phyloP scores from a whole-genome alignment of 2,797 vertebrate genomes.

The Schizothorax lantsangensis region DNA sequence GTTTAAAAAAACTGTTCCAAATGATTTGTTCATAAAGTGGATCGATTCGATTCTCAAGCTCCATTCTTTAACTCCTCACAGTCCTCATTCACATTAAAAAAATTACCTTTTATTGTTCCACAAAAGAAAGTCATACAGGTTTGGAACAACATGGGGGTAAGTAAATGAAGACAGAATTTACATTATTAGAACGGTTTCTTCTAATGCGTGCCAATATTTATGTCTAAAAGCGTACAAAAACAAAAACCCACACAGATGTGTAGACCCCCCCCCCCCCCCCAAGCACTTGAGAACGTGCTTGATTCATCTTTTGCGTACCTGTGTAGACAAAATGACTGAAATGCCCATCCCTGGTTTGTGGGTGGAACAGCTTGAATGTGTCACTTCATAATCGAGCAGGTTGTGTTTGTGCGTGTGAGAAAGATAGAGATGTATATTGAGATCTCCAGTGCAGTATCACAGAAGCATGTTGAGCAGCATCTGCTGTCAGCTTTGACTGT shows the following conservation, averaged over 20 bases:
- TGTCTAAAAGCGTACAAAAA: not conserved
- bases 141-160: not conserved
- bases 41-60: not conserved
- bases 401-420: slow-evolving; percentile 30
- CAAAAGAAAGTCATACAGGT: not conserved
- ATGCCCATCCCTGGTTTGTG: not conserved
- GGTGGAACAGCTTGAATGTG: slow-evolving; percentile 29
- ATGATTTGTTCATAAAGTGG: not conserved
- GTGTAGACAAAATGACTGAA: not conserved
- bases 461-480: slow-evolving; percentile 52
- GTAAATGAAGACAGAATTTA: not conserved
- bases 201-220: not conserved
- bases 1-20: not conserved
- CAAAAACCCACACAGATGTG: not conserved
- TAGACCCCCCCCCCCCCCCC: not conserved
- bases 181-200: not conserved
- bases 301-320: not conserved
- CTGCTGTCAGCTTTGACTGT: slow-evolving; percentile 51
- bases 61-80: too few species aligned
- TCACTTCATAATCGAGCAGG: slow-evolving; percentile 1
- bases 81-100: not conserved
- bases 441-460: slow-evolving; percentile 46
- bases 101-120: not conserved
- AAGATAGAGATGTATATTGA: slow-evolving; percentile 44
- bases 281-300: not conserved